A percentile compares a stretch with the other conserved stretches of the same genome.
phyloP scores from a whole-genome alignment of 2,113 vertebrate species.

The Gnathonemus echidnorhynchus region DNA sequence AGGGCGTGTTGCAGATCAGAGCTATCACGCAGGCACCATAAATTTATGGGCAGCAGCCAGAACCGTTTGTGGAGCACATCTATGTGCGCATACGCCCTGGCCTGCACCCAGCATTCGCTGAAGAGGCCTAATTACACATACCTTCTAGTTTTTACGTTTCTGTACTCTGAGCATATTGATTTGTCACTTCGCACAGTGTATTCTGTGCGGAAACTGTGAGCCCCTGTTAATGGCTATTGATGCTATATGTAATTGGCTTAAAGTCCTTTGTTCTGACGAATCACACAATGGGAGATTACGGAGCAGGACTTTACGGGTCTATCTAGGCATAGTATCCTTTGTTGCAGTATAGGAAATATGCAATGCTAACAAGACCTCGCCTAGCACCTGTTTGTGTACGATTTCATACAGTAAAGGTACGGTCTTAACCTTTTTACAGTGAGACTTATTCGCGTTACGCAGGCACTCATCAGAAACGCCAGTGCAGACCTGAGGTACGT shows the following conservation, averaged over 20 bases:
- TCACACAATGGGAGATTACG: not conserved
- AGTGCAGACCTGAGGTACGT: not conserved
- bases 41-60: not conserved
- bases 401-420: not conserved
- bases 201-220: conserved; percentile 1
- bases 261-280: conserved; percentile 12
- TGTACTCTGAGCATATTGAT: conserved; percentile 18
- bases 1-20: not conserved
- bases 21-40: not conserved
- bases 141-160: conserved; percentile 3
- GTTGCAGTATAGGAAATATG: not conserved
- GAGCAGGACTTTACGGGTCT: not conserved
- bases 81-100: not conserved
- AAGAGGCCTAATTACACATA: conserved; percentile 22
- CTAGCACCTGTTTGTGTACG: not conserved
- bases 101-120: not conserved
- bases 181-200: conserved; percentile 20
- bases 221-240: conserved; percentile 25
- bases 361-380: not conserved
- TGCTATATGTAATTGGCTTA: conserved; percentile 23
- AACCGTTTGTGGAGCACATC: not conserved
- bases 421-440: not conserved
- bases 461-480: not conserved
- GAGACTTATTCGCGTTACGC: not conserved
- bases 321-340: conserved; percentile 5